Evolutionary conservation across 2,113 vertebrate species (phyloP).

Genomic region (Mobula hypostoma): DNA sequence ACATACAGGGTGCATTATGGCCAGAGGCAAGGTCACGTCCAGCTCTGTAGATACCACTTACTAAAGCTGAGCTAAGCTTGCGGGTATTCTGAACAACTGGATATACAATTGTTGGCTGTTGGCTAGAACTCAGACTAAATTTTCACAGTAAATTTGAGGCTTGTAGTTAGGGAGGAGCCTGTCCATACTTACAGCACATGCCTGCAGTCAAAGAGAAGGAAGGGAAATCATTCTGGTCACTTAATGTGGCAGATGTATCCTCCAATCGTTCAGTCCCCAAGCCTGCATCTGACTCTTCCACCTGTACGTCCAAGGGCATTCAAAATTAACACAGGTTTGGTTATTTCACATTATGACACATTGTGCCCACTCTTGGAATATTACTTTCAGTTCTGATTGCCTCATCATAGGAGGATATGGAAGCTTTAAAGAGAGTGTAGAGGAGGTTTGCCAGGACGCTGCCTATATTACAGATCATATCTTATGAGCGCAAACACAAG

Average conservation of each 20-base stretch:
- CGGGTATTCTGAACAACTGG: neutral
- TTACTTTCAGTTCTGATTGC: too few species aligned
- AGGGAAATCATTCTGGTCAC: neutral
- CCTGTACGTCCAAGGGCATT: neutral
- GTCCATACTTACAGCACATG: neutral
- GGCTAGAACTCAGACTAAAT: neutral
- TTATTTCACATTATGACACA: neutral
- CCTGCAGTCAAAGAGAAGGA: neutral
- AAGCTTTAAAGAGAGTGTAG: too few species aligned
- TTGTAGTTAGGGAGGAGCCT: neutral
- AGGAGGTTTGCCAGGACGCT: too few species aligned
- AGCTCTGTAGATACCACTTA: neutral
- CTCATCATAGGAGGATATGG: too few species aligned
- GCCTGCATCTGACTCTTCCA: neutral
- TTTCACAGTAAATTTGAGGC: too few species aligned
- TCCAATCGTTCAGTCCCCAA: neutral
- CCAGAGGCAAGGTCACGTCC: neutral
- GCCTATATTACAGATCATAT: too few species aligned
- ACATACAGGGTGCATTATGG: neutral
- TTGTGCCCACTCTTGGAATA: too few species aligned
- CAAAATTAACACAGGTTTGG: neutral
- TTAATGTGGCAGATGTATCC: neutral
- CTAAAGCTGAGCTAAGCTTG: neutral
- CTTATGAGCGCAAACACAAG: too few species aligned
- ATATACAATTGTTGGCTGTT: neutral